Conservation (phyloP, 2,113 vertebrate genomes). For the zebrafish (Danio rerio) region DNA sequence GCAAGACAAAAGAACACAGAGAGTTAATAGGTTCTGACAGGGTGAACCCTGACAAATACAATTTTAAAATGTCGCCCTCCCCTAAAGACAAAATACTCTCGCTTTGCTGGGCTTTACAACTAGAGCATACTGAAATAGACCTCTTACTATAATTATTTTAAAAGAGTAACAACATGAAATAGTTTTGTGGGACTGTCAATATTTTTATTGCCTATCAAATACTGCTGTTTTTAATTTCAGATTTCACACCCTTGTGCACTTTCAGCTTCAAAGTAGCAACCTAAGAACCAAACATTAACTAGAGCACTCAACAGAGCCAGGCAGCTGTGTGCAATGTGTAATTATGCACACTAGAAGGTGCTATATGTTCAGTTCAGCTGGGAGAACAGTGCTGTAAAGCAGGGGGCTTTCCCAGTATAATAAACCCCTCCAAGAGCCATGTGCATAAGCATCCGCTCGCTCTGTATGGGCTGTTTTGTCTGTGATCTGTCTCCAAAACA, state of each 20-base stretch:
- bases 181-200: neutral
- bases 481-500: constrained; percentile 54
- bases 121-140: neutral
- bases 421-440: neutral
- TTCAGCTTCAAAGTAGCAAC: neutral
- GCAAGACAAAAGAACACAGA: neutral
- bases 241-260: neutral
- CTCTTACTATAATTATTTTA: neutral
- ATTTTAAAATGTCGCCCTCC: constrained; percentile 13
- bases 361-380: constrained; percentile 18
- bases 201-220: neutral
- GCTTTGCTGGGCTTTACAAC: neutral
- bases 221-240: neutral
- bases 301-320: neutral
- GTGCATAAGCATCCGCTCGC: neutral
- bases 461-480: constrained; percentile 9
- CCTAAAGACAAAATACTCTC: neutral
- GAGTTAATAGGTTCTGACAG: constrained; percentile 41
- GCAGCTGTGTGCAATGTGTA: constrained; percentile 4
- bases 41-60: neutral
- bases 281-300: neutral
- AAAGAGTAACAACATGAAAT: neutral
- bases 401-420: constrained; percentile 52
- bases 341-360: constrained; percentile 51
- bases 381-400: neutral